Evolutionary conservation across 2,797 vertebrate species (phyloP), one percentile per base, ranked within the genome.

Genomic region (Centroberyx gerrardi): DNA sequence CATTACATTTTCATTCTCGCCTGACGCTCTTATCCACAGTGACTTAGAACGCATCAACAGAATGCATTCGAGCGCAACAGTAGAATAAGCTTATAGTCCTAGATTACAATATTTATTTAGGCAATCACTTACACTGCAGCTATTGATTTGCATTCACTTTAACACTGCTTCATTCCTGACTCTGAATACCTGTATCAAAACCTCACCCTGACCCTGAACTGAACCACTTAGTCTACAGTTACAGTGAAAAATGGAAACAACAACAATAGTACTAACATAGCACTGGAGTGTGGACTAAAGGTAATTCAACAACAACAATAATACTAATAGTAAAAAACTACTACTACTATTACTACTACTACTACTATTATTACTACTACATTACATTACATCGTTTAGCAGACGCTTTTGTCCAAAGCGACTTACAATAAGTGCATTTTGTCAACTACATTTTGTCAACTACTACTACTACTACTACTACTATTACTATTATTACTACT

Each of bases 61-160:
- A 53, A 72, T 0, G 56, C 85, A 53, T 52, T 61, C 66, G 78
- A 78, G 85, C 56, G 1, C 36, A 62, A 60, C 68, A 64, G 70
- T 29, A 83, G 44, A 62, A 75, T 81, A 81, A 70, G 51, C 61
- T 28, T 42, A 68, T 9, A 66, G 64, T 49, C 46, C 14, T 13
- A 72, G 29, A 90, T 85, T 86, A 66, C 33, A 74, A 78, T 87
- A 71, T 84, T 81, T 88, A 72, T 83, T 84, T 54, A 56, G 61
- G 76, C 77, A 86, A 87, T 86, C 68, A 78, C 63, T 81, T 81
- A 82, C 71, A 83, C 64, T 82, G 52, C 36, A 78, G 74, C 46
- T 75, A 71, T 82, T 80, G 82, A 89, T 84, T 90, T 80, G 80
- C 56, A 78, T 59, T 87, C 60, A 67, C 78, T 84, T 76, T 69